Evolutionary conservation across 1,140 invertebrate species (phyloP), one percentile per base, ranked within the genome.

Genomic region (Leucophenga varia): DNA sequence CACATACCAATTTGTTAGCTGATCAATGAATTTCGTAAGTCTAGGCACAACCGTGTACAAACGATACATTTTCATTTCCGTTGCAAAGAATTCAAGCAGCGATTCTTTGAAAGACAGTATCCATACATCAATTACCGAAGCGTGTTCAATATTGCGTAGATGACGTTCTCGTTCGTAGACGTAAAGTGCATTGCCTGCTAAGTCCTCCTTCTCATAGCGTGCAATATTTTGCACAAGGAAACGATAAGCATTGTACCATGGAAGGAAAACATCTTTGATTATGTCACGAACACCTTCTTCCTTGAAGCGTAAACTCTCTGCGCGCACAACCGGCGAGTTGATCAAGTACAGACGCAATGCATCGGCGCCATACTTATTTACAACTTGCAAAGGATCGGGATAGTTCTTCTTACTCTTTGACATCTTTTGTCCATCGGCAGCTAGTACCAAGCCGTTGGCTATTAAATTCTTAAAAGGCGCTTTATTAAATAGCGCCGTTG

Each of bases 331-430:
- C 1, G 97, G 97, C 10, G 96, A 99, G 79, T 98, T 98, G 49
- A 99, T 95, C 20, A 99, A 81, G 76, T 99, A 99, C 3, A 99
- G 78, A 52, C 95, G 82, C 4, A 99, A 77, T 17, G 97, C 94
- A 81, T 99, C 97, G 2, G 96, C 96, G 12, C 97, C 97, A 79
- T 93, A 98, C 74, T 97, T 95, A 40, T 86, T 76, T 1, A 98
- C 87, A 35, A 99, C 80, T 57, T 92, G 86, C 77, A 95, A 81
- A 1, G 97, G 96, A 80, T 99, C 94, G 1, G 97, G 96, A 78
- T 97, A 99, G 76, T 99, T 99, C 75, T 98, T 97, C 78, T 98
- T 98, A 12, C 96, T 83, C 74, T 99, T 99, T 0, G 95, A 98
- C 97, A 99, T 99, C 77, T 99, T 99, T 73, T 97, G 93, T 3